Base-by-base conservation (phyloP, 2,888 invertebrate genomes). In the Agrochola lota region DNA sequence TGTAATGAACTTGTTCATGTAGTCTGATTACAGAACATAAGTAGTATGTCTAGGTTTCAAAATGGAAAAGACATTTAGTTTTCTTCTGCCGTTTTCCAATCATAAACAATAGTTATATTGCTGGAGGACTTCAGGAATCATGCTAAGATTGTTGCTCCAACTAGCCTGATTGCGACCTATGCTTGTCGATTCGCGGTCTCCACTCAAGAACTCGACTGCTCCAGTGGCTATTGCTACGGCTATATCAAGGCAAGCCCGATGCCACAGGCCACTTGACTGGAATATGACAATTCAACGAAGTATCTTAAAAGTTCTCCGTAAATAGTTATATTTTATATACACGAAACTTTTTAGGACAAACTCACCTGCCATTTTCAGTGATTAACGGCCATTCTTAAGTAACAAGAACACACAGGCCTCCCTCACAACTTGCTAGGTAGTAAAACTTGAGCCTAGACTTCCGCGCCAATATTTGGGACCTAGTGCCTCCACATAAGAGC, bases 401-500 rank as follows among this genome's bases (percentile, higher is more conserved):
- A 17, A 60, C 43, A 35, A 35, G 26, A 30, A 55, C 69, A 52
- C 63, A n/a, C 26, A 40, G 35, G 15, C 69, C 1, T 7, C 11
- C n/a, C 69, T n/a, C 52, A 20, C 64, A 55, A 80, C 46, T 77
- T 43, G n/a, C 17, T 49, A 23, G 20, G 26, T 23, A 63, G 20
- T 63, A 62, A 73, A 68, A 76, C 76, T 71, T 59, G 62, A 72
- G 77, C 66, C 77, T 77, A 77, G 23, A 76, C 59, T 80, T 80
- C 60, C 66, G 59, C 35, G n/a, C n/a, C 69, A 70, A 76, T 77
- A 85, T 77, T 77, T 55, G 70, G 70, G 0, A 17, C 12, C 81
- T 49, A 85, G 64, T 60, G 35, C 69, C 57, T 66, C n/a, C 46
- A 62, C 46, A 46, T 43, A 75, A 80, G 86, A 86, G 75, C 71